These are phyloP conservation scores for Aurelia aurita DNA, from an alignment of 30 jellyfish, hydroid and myxozoan genomes.

Conservation along the genomic window DNA sequence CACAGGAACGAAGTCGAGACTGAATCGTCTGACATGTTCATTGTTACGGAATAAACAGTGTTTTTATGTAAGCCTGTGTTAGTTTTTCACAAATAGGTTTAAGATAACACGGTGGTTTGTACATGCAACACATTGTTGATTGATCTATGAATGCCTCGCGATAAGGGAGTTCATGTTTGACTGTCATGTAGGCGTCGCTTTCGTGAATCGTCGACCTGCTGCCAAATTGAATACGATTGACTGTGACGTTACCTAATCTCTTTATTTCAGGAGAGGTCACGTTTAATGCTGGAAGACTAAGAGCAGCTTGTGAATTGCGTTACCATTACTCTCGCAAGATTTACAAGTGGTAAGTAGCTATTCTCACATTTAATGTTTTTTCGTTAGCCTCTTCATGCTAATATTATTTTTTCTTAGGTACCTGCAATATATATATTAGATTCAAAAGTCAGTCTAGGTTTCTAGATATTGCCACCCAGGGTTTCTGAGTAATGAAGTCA, in stretches of 20 bases:
- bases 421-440: too few species aligned
- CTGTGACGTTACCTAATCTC: neutral
- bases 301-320: too few species aligned
- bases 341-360: too few species aligned
- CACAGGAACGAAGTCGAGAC: constrained; percentile 27
- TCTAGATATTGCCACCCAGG: too few species aligned
- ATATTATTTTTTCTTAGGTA: too few species aligned
- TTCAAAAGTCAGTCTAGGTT: too few species aligned
- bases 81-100: constrained; percentile 31
- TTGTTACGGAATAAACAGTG: constrained; percentile 22
- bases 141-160: constrained; percentile 22
- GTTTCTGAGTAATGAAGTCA: too few species aligned
- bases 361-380: too few species aligned
- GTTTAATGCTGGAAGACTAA: neutral
- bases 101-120: constrained; percentile 20
- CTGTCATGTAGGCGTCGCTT: constrained; percentile 8
- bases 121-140: constrained; percentile 24
- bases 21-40: constrained; percentile 18
- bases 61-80: constrained; percentile 28
- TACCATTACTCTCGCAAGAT: too few species aligned
- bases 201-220: constrained; percentile 11
- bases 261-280: neutral
- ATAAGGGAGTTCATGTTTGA: constrained; percentile 24
- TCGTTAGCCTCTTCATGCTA: too few species aligned
- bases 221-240: constrained; percentile 4